Base-by-base conservation (phyloP, 2,888 invertebrate species). In the Cosmorhoe ocellata region DNA sequence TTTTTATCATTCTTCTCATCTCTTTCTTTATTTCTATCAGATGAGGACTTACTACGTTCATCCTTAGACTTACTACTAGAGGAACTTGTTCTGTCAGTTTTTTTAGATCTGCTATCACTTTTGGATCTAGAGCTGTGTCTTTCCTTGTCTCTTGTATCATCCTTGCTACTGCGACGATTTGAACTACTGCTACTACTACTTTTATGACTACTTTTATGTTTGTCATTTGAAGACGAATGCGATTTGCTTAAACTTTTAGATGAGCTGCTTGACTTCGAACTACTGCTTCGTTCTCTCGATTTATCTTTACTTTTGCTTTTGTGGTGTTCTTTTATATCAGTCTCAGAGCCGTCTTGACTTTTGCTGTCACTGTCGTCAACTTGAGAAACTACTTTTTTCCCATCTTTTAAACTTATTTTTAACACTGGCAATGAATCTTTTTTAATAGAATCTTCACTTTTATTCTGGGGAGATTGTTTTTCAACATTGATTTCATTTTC, bases 331-430 rank as follows among this genome's bases (percentile, higher is more conserved):
- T 85, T 84, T 10, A 67, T 52, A 67, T 79, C 83, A 32, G 75
- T 74, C 43, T 81, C 78, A 59, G 79, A 80, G 28, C 68, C 73
- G 45, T 81, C 81, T 30, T 74, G 74, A 50, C 71, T 70, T 65
- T 81, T 80, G 58, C 59, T 72, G 58, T 79, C 81, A 55, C 53
- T 74, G 52, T 85, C 86, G 58, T 84, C 91, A 56, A 93, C 87
- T 81, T 93, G 92, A 5, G 93, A 91, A 67, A 95, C 83, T 37
- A 93, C 90, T 78, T 94, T 93, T 80, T 94, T 94, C 10, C 94
- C 94, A 83, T 95, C 95, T 71, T 94, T 93, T 51, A 94, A 87
- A 27, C 93, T 92, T 63, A 95, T 92, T 84, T 94, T 95, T 68
- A 84, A 78, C 51, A 81, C 83, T 40, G 84, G 86, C 56, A 90